These are phyloP conservation scores for Styela clava DNA, from an alignment of 23 tunicate genomes.

Conservation along the genomic window DNA sequence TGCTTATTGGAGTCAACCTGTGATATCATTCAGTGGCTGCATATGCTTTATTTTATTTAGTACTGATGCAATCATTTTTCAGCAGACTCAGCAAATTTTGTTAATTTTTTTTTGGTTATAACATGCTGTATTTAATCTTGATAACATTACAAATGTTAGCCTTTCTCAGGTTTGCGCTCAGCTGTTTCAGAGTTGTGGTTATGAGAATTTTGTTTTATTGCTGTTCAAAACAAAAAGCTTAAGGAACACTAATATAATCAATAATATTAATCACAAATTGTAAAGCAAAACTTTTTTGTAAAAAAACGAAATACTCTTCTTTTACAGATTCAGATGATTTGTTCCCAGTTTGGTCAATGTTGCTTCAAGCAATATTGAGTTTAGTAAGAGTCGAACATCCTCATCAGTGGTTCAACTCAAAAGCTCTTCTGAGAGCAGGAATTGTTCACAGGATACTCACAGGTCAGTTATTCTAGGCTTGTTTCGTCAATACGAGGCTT, in stretches of 20 bases:
- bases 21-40: no score
- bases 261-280: not conserved
- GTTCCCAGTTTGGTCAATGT: slow-evolving; percentile 60
- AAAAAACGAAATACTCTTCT: not conserved
- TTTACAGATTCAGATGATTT: slow-evolving; percentile 40
- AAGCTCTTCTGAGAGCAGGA: slow-evolving; percentile 49
- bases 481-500: no score
- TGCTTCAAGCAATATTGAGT: slow-evolving; percentile 52
- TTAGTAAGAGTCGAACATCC: slow-evolving; percentile 68
- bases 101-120: no score
- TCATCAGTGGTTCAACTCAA: slow-evolving; percentile 84
- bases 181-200: not conserved
- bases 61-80: no score
- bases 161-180: no score
- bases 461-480: no score
- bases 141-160: no score
- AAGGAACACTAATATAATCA: not conserved
- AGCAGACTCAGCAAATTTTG: no score
- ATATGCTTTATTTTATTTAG: no score
- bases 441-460: slow-evolving; percentile 54
- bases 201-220: not conserved
- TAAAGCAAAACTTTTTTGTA: not conserved
- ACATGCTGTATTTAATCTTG: no score
- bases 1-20: no score
- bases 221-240: not conserved